These are phyloP conservation scores for Erebia palarica DNA, from an alignment of 2,888 invertebrate genomes.

Conservation along the genomic window DNA sequence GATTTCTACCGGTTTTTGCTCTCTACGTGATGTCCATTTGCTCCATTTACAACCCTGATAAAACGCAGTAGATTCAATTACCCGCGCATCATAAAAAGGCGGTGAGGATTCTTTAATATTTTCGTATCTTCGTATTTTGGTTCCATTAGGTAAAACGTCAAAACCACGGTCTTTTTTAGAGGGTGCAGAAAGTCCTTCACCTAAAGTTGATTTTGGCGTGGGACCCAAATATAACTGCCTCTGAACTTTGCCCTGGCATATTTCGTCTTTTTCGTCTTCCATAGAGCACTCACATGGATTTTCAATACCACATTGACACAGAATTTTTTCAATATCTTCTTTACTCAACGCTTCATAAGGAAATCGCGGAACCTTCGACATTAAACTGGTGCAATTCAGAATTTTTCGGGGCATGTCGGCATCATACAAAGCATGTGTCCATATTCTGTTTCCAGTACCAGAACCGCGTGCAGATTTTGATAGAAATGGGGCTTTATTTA, in stretches of 20 bases:
- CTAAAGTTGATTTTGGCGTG: slow-evolving; percentile 46
- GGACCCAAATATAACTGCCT: slow-evolving; percentile 59
- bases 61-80: slow-evolving; percentile 58
- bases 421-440: slow-evolving; percentile 62
- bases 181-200: slow-evolving; percentile 51
- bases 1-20: slow-evolving; percentile 40
- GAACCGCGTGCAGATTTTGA: slow-evolving; percentile 55
- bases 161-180: slow-evolving; percentile 54
- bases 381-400: slow-evolving; percentile 59
- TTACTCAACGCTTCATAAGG: slow-evolving; percentile 60
- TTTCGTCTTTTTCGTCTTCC: slow-evolving; percentile 45
- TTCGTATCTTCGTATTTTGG: slow-evolving; percentile 44
- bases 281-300: slow-evolving; percentile 58
- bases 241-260: slow-evolving; percentile 57
- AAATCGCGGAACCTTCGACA: slow-evolving; percentile 63
- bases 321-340: slow-evolving; percentile 58
- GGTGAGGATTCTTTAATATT: slow-evolving; percentile 47
- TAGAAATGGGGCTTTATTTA: slow-evolving; percentile 60
- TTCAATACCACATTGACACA: slow-evolving; percentile 62
- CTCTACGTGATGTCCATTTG: slow-evolving; percentile 54
- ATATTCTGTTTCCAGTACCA: slow-evolving; percentile 45
- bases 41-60: slow-evolving; percentile 76
- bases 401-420: slow-evolving; percentile 47
- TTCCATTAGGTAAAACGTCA: slow-evolving; percentile 46
- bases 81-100: slow-evolving; percentile 59